Evolutionary conservation across 1,140 invertebrate genomes (phyloP), one percentile per base, ranked within the genome.

Genomic region (Drosophila carrolli): DNA sequence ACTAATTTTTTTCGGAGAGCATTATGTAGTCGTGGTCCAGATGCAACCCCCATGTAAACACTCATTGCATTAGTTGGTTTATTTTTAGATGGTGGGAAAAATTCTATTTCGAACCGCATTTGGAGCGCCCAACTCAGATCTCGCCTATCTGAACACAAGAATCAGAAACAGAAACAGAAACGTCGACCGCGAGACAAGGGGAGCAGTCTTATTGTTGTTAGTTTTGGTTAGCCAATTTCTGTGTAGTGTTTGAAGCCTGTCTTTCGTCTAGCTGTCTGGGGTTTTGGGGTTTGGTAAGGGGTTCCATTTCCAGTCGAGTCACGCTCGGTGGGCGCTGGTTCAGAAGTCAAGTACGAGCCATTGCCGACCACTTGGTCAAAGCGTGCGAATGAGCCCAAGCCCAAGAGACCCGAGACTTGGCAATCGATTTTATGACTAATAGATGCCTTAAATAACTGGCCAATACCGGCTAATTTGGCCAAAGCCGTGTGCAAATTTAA

Each of bases 81-180:
- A 89, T 88, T 89, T 88, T 79, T 82, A 86, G 79, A 76, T 89
- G 81, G 83, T 88, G 84, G 84, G 84, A 89, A 89, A 75, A 88
- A 90, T 88, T 84, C 84, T 89, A 90, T 88, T 88, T 89, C 67
- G 75, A 88, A 77, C 75, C 48, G 59, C 63, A 58, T 53, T 53
- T 4, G 32, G 50, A 53, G 66, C 66, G 75, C 76, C 77, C 83
- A 71, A 67, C 70, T 75, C 46, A 83, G 83, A 88, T 89, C 47
- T 29, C 75, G 74, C 63, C 83, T 86, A 86, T 86, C 82, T 86
- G 67, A 75, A 73, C 82, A 82, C 44, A 68, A 78, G 73, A 81
- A 74, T 76, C 78, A 67, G 75, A 62, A 74, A 79, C 62, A 67
- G 75, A 62, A 74, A 79, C 62, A 35, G 54, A 65, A 46, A 37